phyloP scores from a whole-genome alignment of 1,140 invertebrate species.

The Ruditapes philippinarum region DNA sequence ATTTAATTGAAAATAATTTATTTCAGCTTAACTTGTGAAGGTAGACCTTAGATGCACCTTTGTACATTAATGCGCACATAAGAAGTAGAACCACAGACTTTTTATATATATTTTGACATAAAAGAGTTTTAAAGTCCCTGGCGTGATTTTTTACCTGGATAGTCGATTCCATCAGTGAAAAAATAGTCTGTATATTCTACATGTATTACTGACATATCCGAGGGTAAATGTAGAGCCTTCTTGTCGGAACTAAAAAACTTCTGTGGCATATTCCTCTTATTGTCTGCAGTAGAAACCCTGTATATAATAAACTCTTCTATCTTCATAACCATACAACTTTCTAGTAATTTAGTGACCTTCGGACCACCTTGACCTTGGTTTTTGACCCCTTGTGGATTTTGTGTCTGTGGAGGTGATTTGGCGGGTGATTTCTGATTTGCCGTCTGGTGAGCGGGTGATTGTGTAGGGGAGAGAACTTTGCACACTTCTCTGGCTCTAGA shows the following conservation, averaged over 20 bases:
- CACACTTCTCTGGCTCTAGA: conserved; percentile 73
- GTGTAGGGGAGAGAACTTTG: conserved; percentile 70
- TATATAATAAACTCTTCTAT: conserved; percentile 91
- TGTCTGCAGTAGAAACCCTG: conserved; percentile 87
- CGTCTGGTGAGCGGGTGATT: conserved; percentile 68
- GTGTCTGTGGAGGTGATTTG: conserved; percentile 41
- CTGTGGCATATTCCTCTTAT: conserved; percentile 90
- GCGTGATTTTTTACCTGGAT: conserved; percentile 97
- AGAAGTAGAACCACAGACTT: too few species aligned
- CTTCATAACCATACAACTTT: conserved; percentile 95
- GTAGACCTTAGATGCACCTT: too few species aligned
- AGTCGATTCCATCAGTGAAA: conserved; percentile 97
- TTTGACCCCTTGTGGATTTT: conserved; percentile 35
- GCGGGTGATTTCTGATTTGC: conserved; percentile 60
- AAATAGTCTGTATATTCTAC: conserved; percentile 99
- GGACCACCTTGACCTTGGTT: conserved; percentile 85
- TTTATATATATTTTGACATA: too few species aligned
- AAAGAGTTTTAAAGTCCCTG: too few species aligned
- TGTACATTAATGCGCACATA: too few species aligned
- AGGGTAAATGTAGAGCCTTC: conserved; percentile 93
- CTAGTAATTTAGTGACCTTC: conserved; percentile 95
- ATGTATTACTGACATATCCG: conserved; percentile 96
- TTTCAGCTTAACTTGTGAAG: too few species aligned
- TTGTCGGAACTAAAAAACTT: conserved; percentile 96
- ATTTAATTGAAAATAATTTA: too few species aligned